Evolutionary conservation across 1,140 invertebrate species (phyloP), one percentile per base, ranked within the genome.

Genomic region (Drosophila suzukii): DNA sequence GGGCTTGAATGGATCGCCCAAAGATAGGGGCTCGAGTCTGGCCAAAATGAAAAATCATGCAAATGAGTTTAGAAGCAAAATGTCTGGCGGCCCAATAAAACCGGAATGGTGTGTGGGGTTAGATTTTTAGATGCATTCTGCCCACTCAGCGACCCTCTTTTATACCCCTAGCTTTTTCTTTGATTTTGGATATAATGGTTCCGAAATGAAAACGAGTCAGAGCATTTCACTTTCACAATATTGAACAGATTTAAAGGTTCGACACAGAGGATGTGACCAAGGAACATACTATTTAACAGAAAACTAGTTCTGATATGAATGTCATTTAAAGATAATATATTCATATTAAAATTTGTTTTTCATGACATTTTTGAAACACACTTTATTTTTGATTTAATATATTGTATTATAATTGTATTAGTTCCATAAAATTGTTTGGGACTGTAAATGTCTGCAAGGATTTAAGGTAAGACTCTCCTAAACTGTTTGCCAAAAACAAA

Each of bases 11-110:
- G 27, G 34, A 44, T n/a, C 47, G 36, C 13, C 36, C 10, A 17
- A 36, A 61, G 62, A 61, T 62, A 61, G 43, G 46, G 65, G 27
- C 24, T 46, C 49, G 49, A 41, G 43, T 38, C 34, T 61, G 57
- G 6, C 27, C 12, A 54, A 41, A 81, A 70, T 62, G 61, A 53
- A 46, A 88, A 89, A 80, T 89, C 84, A 88, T 88, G 83, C 76
- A 89, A 88, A 89, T 89, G 80, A 89, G 80, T 80, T 84, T 88
- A 68, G 73, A 57, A 54, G 50, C 76, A 67, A 57, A 82, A 67
- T 75, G 49, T 62, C 74, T 63, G 56, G 55, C 50, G 58, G 59
- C 24, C 66, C 47, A 59, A 59, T 39, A 44, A 44, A 27, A 63
- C 13, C 27, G 39, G 17, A 38, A 46, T 10, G 30, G 10, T 30